These are phyloP conservation scores for Amphiprion ocellaris DNA, from an alignment of 2,113 vertebrate genomes.

Conservation along the genomic window DNA sequence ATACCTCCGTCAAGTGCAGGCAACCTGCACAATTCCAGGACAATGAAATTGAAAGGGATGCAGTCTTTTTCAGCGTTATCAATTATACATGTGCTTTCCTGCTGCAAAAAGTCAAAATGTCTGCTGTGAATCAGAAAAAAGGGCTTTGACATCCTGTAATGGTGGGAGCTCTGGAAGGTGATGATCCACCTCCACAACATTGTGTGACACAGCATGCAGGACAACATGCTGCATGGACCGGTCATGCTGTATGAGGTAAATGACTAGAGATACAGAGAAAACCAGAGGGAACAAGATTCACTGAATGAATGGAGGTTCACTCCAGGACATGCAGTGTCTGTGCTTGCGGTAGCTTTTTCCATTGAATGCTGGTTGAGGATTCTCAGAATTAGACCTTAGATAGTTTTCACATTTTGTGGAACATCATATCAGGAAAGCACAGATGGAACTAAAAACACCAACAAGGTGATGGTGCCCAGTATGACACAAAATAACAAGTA, in stretches of 20 bases:
- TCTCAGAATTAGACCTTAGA: no score
- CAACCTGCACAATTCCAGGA: neutral
- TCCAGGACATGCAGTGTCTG: no score
- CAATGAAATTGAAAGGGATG: neutral
- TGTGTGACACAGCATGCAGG: conserved; percentile 9
- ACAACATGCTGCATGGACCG: conserved; percentile 7
- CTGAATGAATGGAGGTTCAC: no score
- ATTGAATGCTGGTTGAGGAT: no score
- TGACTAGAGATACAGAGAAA: neutral
- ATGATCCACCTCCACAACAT: neutral
- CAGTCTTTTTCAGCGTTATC: neutral
- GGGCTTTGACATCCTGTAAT: conserved; percentile 4
- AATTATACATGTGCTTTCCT: conserved; percentile 2
- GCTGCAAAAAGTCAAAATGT: neutral
- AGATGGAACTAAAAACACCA: no score
- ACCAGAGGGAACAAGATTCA: no score
- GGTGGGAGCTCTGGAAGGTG: conserved; percentile 15
- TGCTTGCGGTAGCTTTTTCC: no score
- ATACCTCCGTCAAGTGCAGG: neutral
- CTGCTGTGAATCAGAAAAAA: neutral
- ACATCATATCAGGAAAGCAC: no score
- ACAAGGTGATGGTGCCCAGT: no score
- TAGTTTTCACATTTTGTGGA: no score
- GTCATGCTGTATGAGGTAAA: neutral
- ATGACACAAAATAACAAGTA: no score